Evolutionary conservation across 2,113 vertebrate genomes (phyloP).

Genomic region (Arizona elegans): DNA sequence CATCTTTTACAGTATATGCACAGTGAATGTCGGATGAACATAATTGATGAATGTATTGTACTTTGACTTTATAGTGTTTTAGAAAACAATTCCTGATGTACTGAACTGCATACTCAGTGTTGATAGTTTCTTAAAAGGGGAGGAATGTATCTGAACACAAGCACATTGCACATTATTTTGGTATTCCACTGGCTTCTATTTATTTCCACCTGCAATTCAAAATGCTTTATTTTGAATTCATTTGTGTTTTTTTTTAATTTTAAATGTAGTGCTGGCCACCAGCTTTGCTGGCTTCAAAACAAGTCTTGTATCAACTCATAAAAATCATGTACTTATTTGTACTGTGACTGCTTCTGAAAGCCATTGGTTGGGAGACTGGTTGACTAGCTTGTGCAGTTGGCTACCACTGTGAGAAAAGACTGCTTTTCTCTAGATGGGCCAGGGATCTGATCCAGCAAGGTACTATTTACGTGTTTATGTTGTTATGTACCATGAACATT

Average conservation of each 20-base stretch:
- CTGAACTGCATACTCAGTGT: background rate
- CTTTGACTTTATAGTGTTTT: background rate
- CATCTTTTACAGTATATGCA: background rate
- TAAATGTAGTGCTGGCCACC: background rate
- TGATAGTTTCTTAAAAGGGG: background rate
- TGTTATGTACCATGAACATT: background rate
- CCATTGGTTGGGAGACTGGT: background rate
- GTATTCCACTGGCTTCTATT: background rate
- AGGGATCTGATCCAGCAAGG: background rate
- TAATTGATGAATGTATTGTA: background rate
- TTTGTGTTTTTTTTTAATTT: background rate
- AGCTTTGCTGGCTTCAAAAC: background rate
- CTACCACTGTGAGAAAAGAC: background rate
- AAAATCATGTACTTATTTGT: background rate
- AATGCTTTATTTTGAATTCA: background rate
- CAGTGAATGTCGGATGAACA: background rate
- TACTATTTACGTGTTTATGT: background rate
- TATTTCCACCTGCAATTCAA: background rate
- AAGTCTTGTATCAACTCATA: background rate
- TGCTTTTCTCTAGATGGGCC: background rate
- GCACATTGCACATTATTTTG: background rate
- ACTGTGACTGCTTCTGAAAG: background rate
- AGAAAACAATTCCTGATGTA: background rate
- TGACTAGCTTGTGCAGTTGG: background rate
- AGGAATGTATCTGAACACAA: background rate